phyloP scores from a whole-genome alignment of 2,888 invertebrate genomes.

The Nymphalis urticae region DNA sequence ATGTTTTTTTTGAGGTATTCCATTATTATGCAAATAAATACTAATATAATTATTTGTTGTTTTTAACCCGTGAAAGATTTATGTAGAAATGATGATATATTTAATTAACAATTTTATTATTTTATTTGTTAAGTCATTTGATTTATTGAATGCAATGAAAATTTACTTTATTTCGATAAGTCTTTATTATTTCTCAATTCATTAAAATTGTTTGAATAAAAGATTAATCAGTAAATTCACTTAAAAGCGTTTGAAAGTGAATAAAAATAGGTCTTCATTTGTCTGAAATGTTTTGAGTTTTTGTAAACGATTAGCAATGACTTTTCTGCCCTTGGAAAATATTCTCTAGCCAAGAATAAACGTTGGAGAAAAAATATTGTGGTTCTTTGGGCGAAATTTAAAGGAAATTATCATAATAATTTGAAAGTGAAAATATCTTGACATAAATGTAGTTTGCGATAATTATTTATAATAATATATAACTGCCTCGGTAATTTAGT shows the following conservation, averaged over 20 bases:
- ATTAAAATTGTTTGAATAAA: not conserved
- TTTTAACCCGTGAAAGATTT: too few relatives aligned
- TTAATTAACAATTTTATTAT: not conserved
- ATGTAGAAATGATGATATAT: too few relatives aligned
- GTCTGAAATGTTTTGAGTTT: conserved; percentile 7
- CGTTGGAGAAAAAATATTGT: conserved; percentile 13
- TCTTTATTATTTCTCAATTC: not conserved
- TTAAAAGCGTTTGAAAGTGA: not conserved
- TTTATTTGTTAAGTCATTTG: not conserved
- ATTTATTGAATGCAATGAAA: not conserved
- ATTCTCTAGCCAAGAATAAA: conserved; percentile 16
- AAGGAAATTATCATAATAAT: conserved; percentile 2
- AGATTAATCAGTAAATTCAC: conserved; percentile 4
- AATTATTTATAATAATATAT: too few relatives aligned
- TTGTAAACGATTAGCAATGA: conserved; percentile 38
- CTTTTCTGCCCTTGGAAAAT: conserved; percentile 17
- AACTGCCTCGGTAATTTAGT: too few relatives aligned
- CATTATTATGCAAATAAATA: too few relatives aligned
- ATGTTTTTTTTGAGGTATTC: too few relatives aligned
- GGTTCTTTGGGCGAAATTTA: not conserved
- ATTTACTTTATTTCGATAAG: not conserved
- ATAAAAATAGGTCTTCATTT: conserved; percentile 2
- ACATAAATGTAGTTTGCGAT: not conserved
- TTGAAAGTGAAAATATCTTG: not conserved
- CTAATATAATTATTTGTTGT: too few relatives aligned